Evolutionary conservation across 2,797 vertebrate genomes (phyloP).

Genomic region (Hydrolagus colliei): DNA sequence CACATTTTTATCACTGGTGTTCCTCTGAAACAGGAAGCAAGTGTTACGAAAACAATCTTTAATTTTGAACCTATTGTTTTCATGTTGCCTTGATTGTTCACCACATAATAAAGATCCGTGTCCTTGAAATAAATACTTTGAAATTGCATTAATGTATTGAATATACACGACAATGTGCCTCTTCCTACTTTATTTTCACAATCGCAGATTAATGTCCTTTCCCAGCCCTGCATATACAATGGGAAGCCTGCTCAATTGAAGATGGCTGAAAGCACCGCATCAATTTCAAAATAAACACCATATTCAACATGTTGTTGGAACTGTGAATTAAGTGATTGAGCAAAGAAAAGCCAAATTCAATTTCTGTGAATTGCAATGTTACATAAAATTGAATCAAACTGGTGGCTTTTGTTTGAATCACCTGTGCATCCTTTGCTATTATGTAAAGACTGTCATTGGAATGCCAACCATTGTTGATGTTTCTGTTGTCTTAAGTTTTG

Average conservation of each 20-base stretch:
- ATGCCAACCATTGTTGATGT: neutral
- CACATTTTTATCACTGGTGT: neutral
- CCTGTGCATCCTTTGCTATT: neutral
- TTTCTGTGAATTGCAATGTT: neutral
- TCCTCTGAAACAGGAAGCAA: too few relatives aligned
- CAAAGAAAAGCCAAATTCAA: neutral
- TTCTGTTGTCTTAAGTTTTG: neutral
- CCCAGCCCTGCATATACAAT: slow-evolving; percentile 4
- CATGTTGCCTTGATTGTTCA: neutral
- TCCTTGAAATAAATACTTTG: neutral
- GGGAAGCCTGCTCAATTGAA: neutral
- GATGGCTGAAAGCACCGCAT: neutral
- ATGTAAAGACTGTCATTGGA: neutral
- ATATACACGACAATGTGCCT: neutral
- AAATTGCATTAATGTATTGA: neutral
- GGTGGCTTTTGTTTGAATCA: neutral
- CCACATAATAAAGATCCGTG: neutral
- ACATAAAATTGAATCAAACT: neutral
- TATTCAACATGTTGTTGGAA: too few relatives aligned
- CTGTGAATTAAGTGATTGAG: too few relatives aligned
- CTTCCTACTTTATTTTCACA: slow-evolving; percentile 8
- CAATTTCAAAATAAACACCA: neutral
- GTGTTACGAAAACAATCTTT: neutral
- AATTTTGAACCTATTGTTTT: neutral
- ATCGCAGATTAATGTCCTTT: neutral